phyloP scores from a whole-genome alignment of 2,113 vertebrate genomes.

The Nannospalax galili region DNA sequence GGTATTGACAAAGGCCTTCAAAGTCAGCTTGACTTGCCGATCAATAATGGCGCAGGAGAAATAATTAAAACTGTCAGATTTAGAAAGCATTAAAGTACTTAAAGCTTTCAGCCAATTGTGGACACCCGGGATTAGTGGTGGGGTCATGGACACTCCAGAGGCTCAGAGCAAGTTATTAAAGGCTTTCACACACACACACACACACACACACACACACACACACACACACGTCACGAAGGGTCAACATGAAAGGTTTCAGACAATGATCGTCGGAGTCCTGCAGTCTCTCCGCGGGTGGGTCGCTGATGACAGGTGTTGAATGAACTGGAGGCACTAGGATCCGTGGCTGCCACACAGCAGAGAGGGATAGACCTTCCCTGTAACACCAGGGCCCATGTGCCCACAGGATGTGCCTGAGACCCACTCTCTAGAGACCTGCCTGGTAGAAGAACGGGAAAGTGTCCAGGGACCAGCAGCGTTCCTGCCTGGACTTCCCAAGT shows the following conservation, averaged over 20 bases:
- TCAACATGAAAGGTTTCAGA: background rate
- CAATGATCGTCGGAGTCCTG: background rate
- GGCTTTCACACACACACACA: background rate
- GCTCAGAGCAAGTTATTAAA: background rate
- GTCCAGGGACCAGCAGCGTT: background rate
- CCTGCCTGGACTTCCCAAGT: background rate
- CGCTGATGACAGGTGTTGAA: background rate
- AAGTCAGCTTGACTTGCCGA: constrained; percentile 49
- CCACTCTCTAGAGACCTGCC: rapidly evolving
- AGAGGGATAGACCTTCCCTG: background rate
- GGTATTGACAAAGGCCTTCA: constrained; percentile 70
- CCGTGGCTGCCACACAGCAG: background rate
- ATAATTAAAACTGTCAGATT: constrained; percentile 76
- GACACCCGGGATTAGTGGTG: constrained; percentile 66
- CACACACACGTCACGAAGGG: background rate
- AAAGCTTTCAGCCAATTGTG: constrained; percentile 67
- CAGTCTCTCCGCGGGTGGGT: rapidly evolving
- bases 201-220: background rate
- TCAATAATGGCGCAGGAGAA: constrained; percentile 66
- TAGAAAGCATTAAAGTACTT: constrained; percentile 58
- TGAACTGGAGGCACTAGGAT: too few species aligned
- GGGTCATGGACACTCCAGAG: background rate
- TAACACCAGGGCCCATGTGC: background rate
- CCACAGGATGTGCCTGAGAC: background rate
- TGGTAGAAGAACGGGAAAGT: too few species aligned